Conservation (phyloP, 2,797 vertebrate species). For the Centropyge bicolor region DNA sequence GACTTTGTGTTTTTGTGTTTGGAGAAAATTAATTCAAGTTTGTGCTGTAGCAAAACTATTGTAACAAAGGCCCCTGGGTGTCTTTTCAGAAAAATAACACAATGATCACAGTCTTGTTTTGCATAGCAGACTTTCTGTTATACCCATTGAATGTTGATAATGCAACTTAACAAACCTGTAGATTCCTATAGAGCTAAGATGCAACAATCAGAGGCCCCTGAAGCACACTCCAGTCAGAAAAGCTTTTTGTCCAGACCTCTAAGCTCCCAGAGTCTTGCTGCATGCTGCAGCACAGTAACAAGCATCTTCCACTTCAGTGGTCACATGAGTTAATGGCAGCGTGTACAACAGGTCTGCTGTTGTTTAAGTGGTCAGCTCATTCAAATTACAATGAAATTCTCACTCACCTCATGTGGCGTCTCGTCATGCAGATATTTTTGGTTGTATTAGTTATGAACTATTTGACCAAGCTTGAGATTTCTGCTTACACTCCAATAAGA, state of each 20-base stretch:
- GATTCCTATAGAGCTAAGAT: conserved; percentile 1
- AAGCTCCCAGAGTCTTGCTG: conserved; percentile 12
- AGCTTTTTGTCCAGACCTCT: conserved; percentile 27
- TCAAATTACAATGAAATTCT: background rate
- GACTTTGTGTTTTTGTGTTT: conserved; percentile 45
- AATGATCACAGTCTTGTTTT: conserved; percentile 13
- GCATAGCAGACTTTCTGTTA: conserved; percentile 9
- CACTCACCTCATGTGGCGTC: background rate
- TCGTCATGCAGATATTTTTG: conserved; percentile 15
- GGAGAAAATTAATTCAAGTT: conserved; percentile 37
- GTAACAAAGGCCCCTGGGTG: conserved; percentile 5
- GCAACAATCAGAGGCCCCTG: background rate
- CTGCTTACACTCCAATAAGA: background rate
- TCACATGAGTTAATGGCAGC: conserved; percentile 2
- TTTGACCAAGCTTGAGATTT: conserved; percentile 19
- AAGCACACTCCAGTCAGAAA: conserved; percentile 31
- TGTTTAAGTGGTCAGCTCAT: conserved; percentile 14
- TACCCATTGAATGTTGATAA: conserved; percentile 23
- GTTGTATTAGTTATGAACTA: background rate
- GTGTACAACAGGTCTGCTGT: background rate
- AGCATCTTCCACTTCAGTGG: conserved; percentile 2
- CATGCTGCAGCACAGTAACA: conserved; percentile 11
- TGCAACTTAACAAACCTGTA: conserved; percentile 37
- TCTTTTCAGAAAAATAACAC: conserved; percentile 30
- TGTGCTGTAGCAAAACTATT: conserved; percentile 13